Evolutionary conservation across 1,140 invertebrate genomes (phyloP).

Genomic region (Bombus superbus): DNA sequence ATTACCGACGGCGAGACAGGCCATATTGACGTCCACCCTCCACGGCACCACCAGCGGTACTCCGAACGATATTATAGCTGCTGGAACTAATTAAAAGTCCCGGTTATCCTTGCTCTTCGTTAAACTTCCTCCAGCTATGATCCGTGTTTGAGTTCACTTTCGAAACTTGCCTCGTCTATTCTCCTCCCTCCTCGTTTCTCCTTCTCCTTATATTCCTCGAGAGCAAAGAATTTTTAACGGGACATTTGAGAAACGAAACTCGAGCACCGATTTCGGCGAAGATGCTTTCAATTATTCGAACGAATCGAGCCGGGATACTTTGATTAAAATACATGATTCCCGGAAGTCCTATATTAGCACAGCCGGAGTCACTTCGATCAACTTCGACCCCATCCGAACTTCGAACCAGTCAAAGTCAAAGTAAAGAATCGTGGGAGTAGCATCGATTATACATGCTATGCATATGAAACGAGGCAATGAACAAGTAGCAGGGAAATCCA

Average conservation of each 20-base stretch:
- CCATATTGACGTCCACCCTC: conserved; percentile 84
- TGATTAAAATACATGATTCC: conserved; percentile 40
- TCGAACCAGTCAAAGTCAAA: neutral
- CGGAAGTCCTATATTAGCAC: neutral
- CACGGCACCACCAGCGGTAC: conserved; percentile 82
- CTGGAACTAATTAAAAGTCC: conserved; percentile 82
- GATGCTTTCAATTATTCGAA: neutral
- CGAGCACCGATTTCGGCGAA: neutral
- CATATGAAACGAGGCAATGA: neutral
- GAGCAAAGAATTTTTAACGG: conserved; percentile 2
- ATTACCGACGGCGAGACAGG: conserved; percentile 85
- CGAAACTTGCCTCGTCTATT: conserved; percentile 25
- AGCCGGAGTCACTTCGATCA: neutral
- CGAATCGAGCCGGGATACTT: neutral
- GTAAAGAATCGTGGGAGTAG: neutral
- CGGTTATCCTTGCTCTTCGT: conserved; percentile 53
- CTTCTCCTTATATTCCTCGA: neutral
- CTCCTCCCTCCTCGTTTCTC: neutral
- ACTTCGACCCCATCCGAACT: neutral
- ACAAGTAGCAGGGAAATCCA: too few species aligned
- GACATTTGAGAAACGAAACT: neutral
- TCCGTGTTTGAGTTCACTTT: conserved; percentile 53
- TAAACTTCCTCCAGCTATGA: conserved; percentile 42
- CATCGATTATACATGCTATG: conserved; percentile 3
- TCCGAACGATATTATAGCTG: conserved; percentile 86